phyloP scores from a whole-genome alignment of 2,888 invertebrate species.

The Campoletis raptor region DNA sequence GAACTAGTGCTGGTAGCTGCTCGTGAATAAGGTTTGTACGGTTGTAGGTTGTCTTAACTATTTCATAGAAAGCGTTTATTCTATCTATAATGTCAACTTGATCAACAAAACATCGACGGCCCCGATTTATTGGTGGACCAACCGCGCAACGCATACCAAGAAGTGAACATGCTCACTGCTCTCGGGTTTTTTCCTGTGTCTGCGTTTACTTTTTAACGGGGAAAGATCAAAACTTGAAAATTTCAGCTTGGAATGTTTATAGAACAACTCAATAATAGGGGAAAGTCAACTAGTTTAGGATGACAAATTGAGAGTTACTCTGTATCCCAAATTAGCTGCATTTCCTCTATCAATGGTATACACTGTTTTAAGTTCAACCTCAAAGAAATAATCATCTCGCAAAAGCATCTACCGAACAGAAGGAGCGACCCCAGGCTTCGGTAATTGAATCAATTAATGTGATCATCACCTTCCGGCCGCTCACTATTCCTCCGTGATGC shows the following conservation, averaged over 20 bases:
- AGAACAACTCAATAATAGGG: not conserved
- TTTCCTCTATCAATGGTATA: not conserved
- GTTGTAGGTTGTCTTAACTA: slow-evolving; percentile 8
- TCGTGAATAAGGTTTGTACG: slow-evolving; percentile 30
- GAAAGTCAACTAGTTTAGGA: too few species aligned
- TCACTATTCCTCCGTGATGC: slow-evolving; percentile 7
- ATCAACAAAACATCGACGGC: not conserved
- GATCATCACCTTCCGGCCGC: slow-evolving; percentile 19
- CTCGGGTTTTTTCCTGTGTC: not conserved
- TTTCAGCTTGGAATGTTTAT: too few species aligned
- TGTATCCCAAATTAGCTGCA: too few species aligned
- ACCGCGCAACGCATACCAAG: too few species aligned
- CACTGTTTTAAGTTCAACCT: not conserved
- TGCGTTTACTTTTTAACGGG: not conserved
- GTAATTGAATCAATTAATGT: slow-evolving; percentile 58
- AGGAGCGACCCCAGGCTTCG: slow-evolving; percentile 8
- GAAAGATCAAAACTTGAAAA: not conserved
- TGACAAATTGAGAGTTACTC: too few species aligned
- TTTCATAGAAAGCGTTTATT: not conserved
- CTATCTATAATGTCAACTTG: not conserved
- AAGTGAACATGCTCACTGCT: too few species aligned
- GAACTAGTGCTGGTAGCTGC: slow-evolving; percentile 12
- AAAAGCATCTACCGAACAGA: slow-evolving; percentile 40
- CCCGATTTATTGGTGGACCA: not conserved
- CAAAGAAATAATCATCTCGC: slow-evolving; percentile 24